Percentiles rank a stretch among this genome's conserved stretches.
Conservation (phyloP, 2,888 invertebrate species). For the Cheilosia grossa region DNA sequence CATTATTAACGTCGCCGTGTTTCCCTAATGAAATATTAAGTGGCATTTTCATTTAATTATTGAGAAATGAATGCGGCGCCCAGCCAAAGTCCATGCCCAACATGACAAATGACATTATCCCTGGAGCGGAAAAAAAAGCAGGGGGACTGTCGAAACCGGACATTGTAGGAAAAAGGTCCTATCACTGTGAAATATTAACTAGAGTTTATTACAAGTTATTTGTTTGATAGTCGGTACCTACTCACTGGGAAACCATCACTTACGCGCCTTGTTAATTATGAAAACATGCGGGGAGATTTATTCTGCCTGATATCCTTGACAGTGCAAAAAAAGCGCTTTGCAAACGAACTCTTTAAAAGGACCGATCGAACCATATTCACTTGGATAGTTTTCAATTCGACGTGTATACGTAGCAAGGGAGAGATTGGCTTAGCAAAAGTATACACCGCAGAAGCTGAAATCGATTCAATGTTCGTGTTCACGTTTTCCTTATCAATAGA, state of each 20-base stretch:
- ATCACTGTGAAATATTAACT: conserved; percentile 30
- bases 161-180: conserved; percentile 18
- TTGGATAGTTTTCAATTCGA: conserved; percentile 1
- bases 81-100: conserved; percentile 7
- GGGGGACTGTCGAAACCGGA: conserved; percentile 19
- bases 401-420: background rate
- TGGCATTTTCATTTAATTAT: conserved; percentile 73
- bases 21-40: conserved; percentile 74
- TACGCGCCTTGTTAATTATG: conserved; percentile 44
- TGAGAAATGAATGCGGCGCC: conserved; percentile 54
- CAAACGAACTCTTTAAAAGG: background rate
- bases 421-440: background rate
- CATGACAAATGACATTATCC: conserved; percentile 60
- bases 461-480: conserved; percentile 55
- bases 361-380: background rate
- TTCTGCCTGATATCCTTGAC: background rate
- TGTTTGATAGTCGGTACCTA: background rate
- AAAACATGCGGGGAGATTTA: conserved; percentile 20
- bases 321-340: background rate
- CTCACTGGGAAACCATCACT: conserved; percentile 27
- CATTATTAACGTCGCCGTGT: conserved; percentile 65
- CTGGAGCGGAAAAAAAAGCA: background rate
- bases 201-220: conserved; percentile 35
- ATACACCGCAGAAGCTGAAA: conserved; percentile 44
- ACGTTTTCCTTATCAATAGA: conserved; percentile 66